Evolutionary conservation across 2,888 invertebrate genomes (phyloP).

Genomic region (Epinotia brunnichana): DNA sequence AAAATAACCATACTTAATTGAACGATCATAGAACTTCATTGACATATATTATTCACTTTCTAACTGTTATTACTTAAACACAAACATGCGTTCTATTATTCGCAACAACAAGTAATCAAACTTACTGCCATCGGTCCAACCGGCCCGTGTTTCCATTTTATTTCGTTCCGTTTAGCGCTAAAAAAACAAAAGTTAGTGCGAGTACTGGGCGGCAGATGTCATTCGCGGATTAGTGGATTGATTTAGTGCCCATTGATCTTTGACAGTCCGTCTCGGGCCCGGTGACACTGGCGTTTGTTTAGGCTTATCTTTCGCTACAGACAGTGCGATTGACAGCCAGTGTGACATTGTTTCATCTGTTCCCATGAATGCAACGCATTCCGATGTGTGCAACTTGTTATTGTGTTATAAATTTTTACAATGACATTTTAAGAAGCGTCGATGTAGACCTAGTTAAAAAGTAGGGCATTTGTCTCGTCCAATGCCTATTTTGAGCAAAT

Average conservation of each 20-base stretch:
- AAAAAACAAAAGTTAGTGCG: constrained; percentile 52
- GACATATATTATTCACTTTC: too few relatives aligned
- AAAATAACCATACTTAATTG: too few relatives aligned
- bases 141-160: constrained; percentile 52
- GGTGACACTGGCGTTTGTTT: constrained; percentile 22
- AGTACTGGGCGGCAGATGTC: constrained; percentile 57
- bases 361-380: not conserved
- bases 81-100: not conserved
- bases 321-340: not conserved
- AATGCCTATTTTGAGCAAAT: too few relatives aligned
- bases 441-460: too few relatives aligned
- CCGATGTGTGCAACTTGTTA: not conserved
- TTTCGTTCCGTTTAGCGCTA: constrained; percentile 49
- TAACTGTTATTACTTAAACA: too few relatives aligned
- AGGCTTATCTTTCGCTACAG: constrained; percentile 2
- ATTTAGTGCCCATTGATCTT: constrained; percentile 62
- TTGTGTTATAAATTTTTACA: not conserved
- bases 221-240: constrained; percentile 64
- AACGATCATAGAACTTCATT: too few relatives aligned
- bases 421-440: too few relatives aligned
- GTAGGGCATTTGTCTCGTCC: too few relatives aligned
- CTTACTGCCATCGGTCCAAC: constrained; percentile 31
- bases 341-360: constrained; percentile 2
- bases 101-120: not conserved
- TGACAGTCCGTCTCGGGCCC: constrained; percentile 12